These are phyloP conservation scores for Dinoponera quadriceps DNA, from an alignment of 1,140 invertebrate species.

Conservation along the genomic window DNA sequence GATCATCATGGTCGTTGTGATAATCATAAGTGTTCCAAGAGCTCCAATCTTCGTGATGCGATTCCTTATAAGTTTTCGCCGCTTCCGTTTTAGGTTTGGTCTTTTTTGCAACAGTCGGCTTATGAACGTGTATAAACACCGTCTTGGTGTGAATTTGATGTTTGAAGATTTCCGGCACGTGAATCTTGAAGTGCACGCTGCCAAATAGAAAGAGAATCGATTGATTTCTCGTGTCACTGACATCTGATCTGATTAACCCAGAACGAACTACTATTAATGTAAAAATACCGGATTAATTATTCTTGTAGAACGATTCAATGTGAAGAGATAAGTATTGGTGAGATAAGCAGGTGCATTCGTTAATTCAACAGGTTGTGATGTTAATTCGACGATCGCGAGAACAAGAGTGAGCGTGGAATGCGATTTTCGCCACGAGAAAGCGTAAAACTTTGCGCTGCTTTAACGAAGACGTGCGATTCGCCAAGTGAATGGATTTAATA, in stretches of 20 bases:
- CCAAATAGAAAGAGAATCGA: conserved; percentile 50
- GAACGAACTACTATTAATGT: not conserved
- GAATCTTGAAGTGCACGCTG: conserved; percentile 86
- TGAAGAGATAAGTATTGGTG: not conserved
- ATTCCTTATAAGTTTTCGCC: conserved; percentile 78
- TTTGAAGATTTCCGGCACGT: conserved; percentile 87
- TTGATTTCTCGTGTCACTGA: no score
- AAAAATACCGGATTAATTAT: conserved; percentile 9
- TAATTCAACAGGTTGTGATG: no score
- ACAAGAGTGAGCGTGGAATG: conserved; percentile 15
- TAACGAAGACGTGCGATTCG: not conserved
- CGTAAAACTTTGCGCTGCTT: not conserved
- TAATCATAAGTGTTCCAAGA: conserved; percentile 77
- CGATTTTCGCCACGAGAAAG: conserved; percentile 57
- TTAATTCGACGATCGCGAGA: conserved; percentile 30
- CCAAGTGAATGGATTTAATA: conserved; percentile 8
- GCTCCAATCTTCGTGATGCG: conserved; percentile 84
- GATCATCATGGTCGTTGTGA: conserved; percentile 75
- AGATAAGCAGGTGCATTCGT: not conserved
- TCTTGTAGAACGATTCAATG: not conserved
- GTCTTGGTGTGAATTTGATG: conserved; percentile 87
- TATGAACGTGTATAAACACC: conserved; percentile 86
- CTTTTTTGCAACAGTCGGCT: conserved; percentile 74
- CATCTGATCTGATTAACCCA: not conserved
- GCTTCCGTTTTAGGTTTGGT: conserved; percentile 75